Evolutionary conservation across 2,888 invertebrate species (phyloP).

Genomic region (Chloroclysta siterata): DNA sequence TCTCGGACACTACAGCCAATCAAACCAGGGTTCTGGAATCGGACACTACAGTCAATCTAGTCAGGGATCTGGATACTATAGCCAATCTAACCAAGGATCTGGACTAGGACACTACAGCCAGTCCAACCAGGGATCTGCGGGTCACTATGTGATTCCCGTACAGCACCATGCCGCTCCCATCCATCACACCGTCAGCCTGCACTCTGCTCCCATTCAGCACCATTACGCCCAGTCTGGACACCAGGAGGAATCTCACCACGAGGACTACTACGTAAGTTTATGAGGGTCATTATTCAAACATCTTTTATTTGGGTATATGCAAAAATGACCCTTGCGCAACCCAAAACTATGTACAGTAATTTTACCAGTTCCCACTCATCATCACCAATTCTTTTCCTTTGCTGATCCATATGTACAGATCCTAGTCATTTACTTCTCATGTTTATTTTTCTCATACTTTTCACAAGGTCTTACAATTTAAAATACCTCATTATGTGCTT

Average conservation of each 20-base stretch:
- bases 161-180: constrained; percentile 48
- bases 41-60: constrained; percentile 39
- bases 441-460: too few relatives aligned
- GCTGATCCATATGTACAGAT: too few relatives aligned
- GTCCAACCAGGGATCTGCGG: constrained; percentile 28
- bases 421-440: too few relatives aligned
- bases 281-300: not conserved
- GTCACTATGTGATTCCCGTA: constrained; percentile 46
- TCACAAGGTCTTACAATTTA: too few relatives aligned
- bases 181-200: constrained; percentile 46
- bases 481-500: too few relatives aligned
- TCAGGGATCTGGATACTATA: constrained; percentile 40
- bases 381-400: too few relatives aligned
- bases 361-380: too few relatives aligned
- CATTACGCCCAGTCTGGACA: constrained; percentile 37
- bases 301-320: too few relatives aligned
- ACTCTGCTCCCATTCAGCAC: constrained; percentile 49
- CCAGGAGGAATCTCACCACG: constrained; percentile 47
- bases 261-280: constrained; percentile 62
- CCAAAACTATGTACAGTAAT: too few relatives aligned
- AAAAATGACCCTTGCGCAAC: too few relatives aligned
- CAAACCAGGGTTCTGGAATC: constrained; percentile 6
- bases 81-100: constrained; percentile 32
- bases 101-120: constrained; percentile 39
- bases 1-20: constrained; percentile 40